Evolutionary conservation across 1,140 invertebrate genomes (phyloP).

Genomic region (Lepidurus arcticus): DNA sequence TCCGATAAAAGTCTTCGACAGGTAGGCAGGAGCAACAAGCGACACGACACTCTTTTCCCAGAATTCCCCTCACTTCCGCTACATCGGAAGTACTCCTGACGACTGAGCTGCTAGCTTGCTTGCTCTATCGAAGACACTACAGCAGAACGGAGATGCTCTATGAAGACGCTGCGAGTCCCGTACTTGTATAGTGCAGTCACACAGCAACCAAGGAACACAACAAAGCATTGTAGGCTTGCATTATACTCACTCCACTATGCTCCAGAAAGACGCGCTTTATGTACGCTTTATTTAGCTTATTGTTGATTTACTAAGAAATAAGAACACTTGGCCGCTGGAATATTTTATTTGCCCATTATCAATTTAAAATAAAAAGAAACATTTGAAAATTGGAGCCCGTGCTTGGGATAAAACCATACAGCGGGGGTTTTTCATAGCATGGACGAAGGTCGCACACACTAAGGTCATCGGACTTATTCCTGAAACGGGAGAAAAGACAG

Average conservation of each 20-base stretch:
- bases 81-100: slow-evolving; percentile 8
- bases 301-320: too few relatives aligned
- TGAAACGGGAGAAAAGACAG: neutral
- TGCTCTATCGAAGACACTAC: neutral
- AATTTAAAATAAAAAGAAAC: too few relatives aligned
- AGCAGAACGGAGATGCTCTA: neutral
- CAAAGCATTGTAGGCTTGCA: neutral
- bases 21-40: neutral
- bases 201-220: slow-evolving; percentile 2
- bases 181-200: neutral
- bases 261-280: too few relatives aligned
- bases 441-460: neutral
- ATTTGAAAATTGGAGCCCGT: too few relatives aligned
- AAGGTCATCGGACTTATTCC: slow-evolving; percentile 15
- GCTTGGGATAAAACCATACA: neutral
- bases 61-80: neutral
- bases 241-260: neutral
- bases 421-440: neutral
- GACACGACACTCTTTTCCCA: neutral
- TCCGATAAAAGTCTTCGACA: neutral
- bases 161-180: neutral
- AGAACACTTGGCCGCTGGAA: too few relatives aligned
- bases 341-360: too few relatives aligned
- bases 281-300: too few relatives aligned
- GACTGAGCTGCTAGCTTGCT: neutral